Evolutionary conservation across 2,888 invertebrate species (phyloP), one percentile per base, ranked within the genome.

Genomic region (Dicyrtoma fusca): DNA sequence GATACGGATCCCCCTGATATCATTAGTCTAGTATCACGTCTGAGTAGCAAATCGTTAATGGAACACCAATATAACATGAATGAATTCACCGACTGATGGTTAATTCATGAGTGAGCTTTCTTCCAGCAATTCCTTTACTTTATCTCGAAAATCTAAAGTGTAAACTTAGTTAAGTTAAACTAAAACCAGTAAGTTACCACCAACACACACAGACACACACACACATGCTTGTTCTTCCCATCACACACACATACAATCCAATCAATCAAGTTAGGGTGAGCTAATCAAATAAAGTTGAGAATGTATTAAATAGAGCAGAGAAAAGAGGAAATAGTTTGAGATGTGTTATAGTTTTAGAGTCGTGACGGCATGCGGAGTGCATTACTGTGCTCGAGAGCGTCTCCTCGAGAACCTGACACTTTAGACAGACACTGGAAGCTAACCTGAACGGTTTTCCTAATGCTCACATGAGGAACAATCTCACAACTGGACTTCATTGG

Each of bases 231-330:
- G n/a, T 19, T 10, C n/a, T 51, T n/a, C 6, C 6, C 51, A 51
- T 51, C 51, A 4, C n/a, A 26, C 19, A 19, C 19, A 26, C 34
- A 44, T 42, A 61, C 8, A 42, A 70, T 70, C 70, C 63, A 70
- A 70, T 70, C 61, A 70, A 70, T 70, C 70, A 70, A 70, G 51
- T 62, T 62, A 62, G 34, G 25, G 34, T 6, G 47, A 42, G 51
- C 62, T 70, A 70, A 70, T 63, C 62, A 70, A 70, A 70, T 70
- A 49, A 63, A 51, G 70, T 70, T 63, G 70, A 63, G 51, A 70
- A 70, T 57, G 55, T 69, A 69, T 69, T 69, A 69, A 34, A 53
- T 19, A 17, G 45, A 69, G 44, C 59, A 59, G 34, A 51, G 51
- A 19, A 51, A 17, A 51, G 51, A 19, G 21, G 11, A 51, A 51